Evolutionary conservation across 1,140 invertebrate species (phyloP), one percentile per base, ranked within the genome.

Genomic region (Drosophila hydei): DNA sequence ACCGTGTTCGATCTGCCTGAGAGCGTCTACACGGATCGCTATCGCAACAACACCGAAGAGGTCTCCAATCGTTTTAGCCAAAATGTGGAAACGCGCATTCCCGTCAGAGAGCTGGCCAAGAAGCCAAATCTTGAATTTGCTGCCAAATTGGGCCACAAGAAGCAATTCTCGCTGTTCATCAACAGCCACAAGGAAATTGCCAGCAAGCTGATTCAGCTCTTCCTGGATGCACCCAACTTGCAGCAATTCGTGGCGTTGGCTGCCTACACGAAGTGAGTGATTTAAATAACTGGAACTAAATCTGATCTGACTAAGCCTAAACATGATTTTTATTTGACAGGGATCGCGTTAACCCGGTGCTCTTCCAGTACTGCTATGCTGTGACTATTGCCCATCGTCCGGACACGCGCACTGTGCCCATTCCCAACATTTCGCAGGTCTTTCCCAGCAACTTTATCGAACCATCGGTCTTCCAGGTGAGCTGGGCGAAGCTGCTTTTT

Each of bases 1-100:
- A 91, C 93, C 1, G 92, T 92, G 0, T 94, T 95, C 73, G 93
- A 94, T 59, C 91, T 95, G 18, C 95, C 95, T 1, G 65, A 93
- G 16, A 91, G 91, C 18, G 93, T 91, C 61, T 90, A 80, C 4
- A 79, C 77, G 51, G 89, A 87, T 67, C 74, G 79, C 38, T 89
- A 92, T 78, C 58, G 59, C 18, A 91, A 83, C 30, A 78, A 81
- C 2, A 72, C 77, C 11, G 70, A 79, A 0, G 77, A 92, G 33
- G 84, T 94, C n/a, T 76, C 92, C 6, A 93, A 89, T 68, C 92
- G 93, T 3, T 94, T 94, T 61, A 91, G 91, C 12, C 91, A 92
- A 9, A 92, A 93, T 14, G 91, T 93, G 4, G 77, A 89, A 0
- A 75, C 90, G 3, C 92, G 92, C 21, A 89, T 91, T 11, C 85